Base-by-base conservation (phyloP, 2,888 invertebrate genomes). In the Pseudococcus viburni region DNA sequence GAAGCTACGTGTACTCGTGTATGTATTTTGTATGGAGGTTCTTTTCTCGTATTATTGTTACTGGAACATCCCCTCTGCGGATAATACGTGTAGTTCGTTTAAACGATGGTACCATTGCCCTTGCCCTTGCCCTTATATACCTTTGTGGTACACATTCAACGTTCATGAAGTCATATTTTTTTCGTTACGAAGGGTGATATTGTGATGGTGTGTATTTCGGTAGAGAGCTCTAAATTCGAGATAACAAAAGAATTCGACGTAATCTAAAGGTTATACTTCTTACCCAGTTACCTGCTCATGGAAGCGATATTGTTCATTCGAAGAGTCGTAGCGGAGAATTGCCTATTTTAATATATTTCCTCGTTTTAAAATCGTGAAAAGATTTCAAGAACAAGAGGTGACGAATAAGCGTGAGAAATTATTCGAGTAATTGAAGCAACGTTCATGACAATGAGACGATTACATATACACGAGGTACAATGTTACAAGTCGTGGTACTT, bases 361-460 rank as follows among this genome's bases (percentile, higher is more conserved):
- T 19, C 17, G 39, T 33, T 42, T 39, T 39, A 7, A 42, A 39
- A n/a, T 42, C 77, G 77, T 77, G 77, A 39, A 77, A 39, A 64
- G 64, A 64, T 22, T 22, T 64, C 8, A 64, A 64, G 22, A 22
- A 22, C 11, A 22, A 64, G 22, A 64, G 64, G 15, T 22, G 64
- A 19, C 64, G 64, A 64, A 77, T 77, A 39, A 33, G 77, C 77
- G 77, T 77, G 77, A 77, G 77, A 77, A 77, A 64, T 64, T 9
- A 64, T 17, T 33, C 77, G 39, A 17, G 39, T 77, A 77, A 77
- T 77, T 77, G 77, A 77, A 42, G 8, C 77, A 5, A n/a, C 39
- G 77, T 39, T 19, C 77, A 77, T 77, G 33, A 77, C 77, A 77
- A 39, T 77, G 77, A 33, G 77, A 77, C 77, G 39, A 77, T 77